Base-by-base conservation (phyloP, 1,140 invertebrate genomes). In the Lutraria rhynchaena region DNA sequence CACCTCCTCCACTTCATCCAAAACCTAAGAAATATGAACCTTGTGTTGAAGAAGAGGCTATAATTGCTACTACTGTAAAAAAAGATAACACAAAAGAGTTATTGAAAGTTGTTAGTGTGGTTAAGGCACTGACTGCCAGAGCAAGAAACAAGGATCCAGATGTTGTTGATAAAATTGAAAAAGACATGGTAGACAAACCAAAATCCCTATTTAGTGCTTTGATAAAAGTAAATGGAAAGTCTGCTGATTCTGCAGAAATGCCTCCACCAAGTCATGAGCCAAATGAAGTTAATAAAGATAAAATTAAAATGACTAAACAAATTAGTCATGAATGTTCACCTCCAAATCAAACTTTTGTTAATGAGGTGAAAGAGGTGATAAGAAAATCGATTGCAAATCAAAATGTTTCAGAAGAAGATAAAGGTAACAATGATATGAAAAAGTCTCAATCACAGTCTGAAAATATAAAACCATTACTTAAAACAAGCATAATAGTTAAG, bases 401-500 rank as follows among this genome's bases (percentile, higher is more conserved):
- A 31, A 33, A 9, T 22, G 55, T 58, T 11, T 17, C 37, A 31
- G 33, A 5, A 1, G 49, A 70, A 51, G 33, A 71, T 15, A n/a
- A 19, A 3, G 1, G 22, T 33, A 27, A 31, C 29, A 70, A 31
- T 33, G 24, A 15, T 15, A 61, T 27, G 5, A n/a, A 31, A 35
- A 61, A 5, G 13, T 17, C 2, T 1, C 15, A 46, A 57, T 29
- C 29, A 13, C 15, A 60, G 13, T 24, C 71, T 41, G 19, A 55
- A 3, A 31, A n/a, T 24, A 33, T 9, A 2, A 44, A 41, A 15
- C 74, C 74, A 3, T 29, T 58, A 17, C 0, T 70, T 33, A 80
- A 70, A 58, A 80, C 76, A 27, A 80, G 76, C 35, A 80, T 80
- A 19, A 80, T 53, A 46, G 76, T 80, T 29, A 63, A 69, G 31